Percentiles rank a stretch among this genome's conserved stretches.
Evolutionary conservation across 2,113 vertebrate species (phyloP).

Genomic region (Cynoglossus semilaevis): DNA sequence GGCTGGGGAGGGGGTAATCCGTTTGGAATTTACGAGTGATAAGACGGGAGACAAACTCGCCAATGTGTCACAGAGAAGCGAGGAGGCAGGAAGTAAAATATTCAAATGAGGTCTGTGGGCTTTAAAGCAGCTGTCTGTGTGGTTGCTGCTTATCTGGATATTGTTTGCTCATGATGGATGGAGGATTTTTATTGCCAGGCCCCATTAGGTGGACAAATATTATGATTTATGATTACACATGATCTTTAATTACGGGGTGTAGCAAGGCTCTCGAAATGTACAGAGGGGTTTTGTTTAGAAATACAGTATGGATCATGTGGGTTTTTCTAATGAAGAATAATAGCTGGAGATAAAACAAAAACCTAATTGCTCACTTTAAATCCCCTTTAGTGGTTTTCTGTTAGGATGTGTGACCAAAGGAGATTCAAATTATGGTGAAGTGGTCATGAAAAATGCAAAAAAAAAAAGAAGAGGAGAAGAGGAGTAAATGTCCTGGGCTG

Average conservation of each 20-base stretch:
- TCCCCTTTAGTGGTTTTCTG: not conserved
- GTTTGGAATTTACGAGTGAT: conserved; percentile 73
- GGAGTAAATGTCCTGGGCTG: not conserved
- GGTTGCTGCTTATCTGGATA: conserved; percentile 55
- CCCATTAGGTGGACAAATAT: conserved; percentile 60
- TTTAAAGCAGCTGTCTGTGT: conserved; percentile 64
- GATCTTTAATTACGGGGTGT: conserved; percentile 39
- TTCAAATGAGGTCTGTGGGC: conserved; percentile 64
- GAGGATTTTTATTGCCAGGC: conserved; percentile 48
- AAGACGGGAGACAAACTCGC: conserved; percentile 68
- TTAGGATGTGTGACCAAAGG: not conserved
- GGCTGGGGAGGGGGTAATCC: conserved; percentile 64
- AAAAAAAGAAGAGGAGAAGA: not conserved
- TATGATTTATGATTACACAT: conserved; percentile 61
- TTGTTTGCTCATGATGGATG: conserved; percentile 65
- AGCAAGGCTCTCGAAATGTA: conserved; percentile 24
- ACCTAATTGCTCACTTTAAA: not conserved
- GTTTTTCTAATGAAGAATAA: too few relatives aligned
- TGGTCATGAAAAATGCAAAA: conserved; percentile 32
- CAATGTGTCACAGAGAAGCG: conserved; percentile 53
- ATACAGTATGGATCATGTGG: not conserved
- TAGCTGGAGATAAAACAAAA: not conserved
- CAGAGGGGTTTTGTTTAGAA: conserved; percentile 6
- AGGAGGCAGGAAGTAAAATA: conserved; percentile 65
- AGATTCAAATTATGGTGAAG: not conserved